Evolutionary conservation across 2,797 vertebrate genomes (phyloP), one percentile per base, ranked within the genome.

Genomic region (Enteromius radiatus): DNA sequence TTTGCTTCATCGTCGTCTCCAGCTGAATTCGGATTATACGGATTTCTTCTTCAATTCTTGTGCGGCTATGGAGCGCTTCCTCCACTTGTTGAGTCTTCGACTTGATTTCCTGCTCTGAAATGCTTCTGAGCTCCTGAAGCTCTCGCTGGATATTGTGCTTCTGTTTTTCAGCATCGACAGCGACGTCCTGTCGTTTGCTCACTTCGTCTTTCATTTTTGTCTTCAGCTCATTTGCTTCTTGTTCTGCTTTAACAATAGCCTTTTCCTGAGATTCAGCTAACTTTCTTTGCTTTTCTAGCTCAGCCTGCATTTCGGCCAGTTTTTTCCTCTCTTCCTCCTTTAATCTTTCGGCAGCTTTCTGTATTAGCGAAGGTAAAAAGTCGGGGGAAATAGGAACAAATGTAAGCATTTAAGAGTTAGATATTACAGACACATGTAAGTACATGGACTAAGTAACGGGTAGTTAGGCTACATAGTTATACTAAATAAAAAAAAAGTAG

Each of bases 41-140:
- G 88, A 99, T 99, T 86, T 99, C 98, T 86, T 99, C 97, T 88
- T 99, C 97, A 0, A 99, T 96, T 69, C 93, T 96, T 76, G 92
- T 93, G 1, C 96, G 96, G 87, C 94, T 96, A 77, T 93, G 76
- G 0, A 98, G 94, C 0, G 96, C 97, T 67, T 97, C 97, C 63
- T 98, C 96, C 0, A 96, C 95, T 88, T 96, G 93, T 77, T 93
- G 94, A 11, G 89, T 94, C 93, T 98, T 99, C 78, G 96, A 92
- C 87, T 96, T 94, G 86, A 98, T 96, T 94, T 98, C 97, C 4
- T 95, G 93, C 33, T 98, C 96, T 0, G 97, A 97, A 88, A 95
- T 96, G 84, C 92, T 95, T 92, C 94, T 95, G 70, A 99, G 93
- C 7, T 98, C 96, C 17, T 95, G 92, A 85, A 98, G 93, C 92